A percentile compares a stretch with the other conserved stretches of the same genome.
These are phyloP conservation scores for Tyrophagus putrescentiae DNA, from an alignment of 1,140 invertebrate genomes.

Conservation along the genomic window DNA sequence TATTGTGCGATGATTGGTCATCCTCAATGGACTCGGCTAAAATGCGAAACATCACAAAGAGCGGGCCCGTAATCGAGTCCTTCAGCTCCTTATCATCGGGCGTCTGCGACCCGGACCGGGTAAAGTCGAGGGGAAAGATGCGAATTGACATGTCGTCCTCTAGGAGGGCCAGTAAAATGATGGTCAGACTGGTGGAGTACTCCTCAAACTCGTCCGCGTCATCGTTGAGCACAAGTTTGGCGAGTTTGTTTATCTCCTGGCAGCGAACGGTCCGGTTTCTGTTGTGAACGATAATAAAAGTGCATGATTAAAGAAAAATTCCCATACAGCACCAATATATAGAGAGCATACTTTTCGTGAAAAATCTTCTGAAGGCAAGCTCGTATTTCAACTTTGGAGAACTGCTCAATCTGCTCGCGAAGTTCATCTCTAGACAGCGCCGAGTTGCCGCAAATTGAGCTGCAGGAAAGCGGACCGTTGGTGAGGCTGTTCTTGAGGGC, in stretches of 20 bases:
- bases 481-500: neutral
- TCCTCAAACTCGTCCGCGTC: slow-evolving; percentile 47
- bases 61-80: slow-evolving; percentile 59
- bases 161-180: slow-evolving; percentile 39
- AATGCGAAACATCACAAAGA: slow-evolving; percentile 66
- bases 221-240: slow-evolving; percentile 45
- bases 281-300: slow-evolving; percentile 21
- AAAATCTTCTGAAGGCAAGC: neutral
- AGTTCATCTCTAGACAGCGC: slow-evolving; percentile 1
- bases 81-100: slow-evolving; percentile 41
- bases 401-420: slow-evolving; percentile 6
- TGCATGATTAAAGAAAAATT: neutral
- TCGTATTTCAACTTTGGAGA: slow-evolving; percentile 1
- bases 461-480: no score
- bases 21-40: slow-evolving; percentile 48
- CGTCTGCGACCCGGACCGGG: slow-evolving; percentile 17
- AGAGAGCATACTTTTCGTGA: slow-evolving; percentile 16
- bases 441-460: neutral
- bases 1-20: slow-evolving; percentile 40
- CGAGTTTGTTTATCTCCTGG: slow-evolving; percentile 51
- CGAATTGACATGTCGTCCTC: slow-evolving; percentile 37
- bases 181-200: slow-evolving; percentile 39
- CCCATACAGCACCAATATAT: no score
- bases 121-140: slow-evolving; percentile 35
- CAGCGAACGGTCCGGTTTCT: slow-evolving; percentile 48